These are phyloP conservation scores for Anguilla obscura DNA, from an alignment of 2,797 vertebrate species.

Conservation along the genomic window DNA sequence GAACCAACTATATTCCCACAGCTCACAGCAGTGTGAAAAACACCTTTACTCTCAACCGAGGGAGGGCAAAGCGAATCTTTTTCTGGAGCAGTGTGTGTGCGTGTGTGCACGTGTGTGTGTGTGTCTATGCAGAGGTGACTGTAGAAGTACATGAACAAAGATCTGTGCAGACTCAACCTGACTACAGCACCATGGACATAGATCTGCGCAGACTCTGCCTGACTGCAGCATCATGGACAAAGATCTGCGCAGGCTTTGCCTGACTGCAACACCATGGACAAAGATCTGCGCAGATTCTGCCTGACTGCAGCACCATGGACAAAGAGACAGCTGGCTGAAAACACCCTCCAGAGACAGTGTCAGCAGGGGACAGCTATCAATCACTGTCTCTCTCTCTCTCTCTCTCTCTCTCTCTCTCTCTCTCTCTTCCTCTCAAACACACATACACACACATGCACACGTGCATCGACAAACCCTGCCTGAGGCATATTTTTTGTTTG, in stretches of 20 bases:
- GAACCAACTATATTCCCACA: neutral
- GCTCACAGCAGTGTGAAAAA: neutral
- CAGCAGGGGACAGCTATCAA: slow-evolving; percentile 9
- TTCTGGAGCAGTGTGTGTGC: slow-evolving; percentile 3
- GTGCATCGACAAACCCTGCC: neutral
- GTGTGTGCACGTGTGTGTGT: neutral
- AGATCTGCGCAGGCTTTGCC: neutral
- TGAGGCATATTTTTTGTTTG: slow-evolving; percentile 1
- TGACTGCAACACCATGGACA: neutral
- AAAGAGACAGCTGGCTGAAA: neutral
- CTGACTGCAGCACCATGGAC: neutral
- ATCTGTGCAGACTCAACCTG: neutral
- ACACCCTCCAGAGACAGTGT: neutral
- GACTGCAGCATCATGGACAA: neutral
- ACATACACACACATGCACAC: neutral
- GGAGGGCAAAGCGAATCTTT: neutral
- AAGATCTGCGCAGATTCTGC: neutral
- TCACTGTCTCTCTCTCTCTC: neutral
- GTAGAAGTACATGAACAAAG: neutral
- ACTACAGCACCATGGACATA: neutral
- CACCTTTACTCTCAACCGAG: neutral
- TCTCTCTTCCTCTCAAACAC: neutral
- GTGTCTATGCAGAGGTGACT: neutral
- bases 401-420: neutral
- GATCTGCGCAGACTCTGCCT: neutral